A percentile compares a stretch with the other conserved stretches of the same genome.
phyloP scores from a whole-genome alignment of 2,797 vertebrate genomes.

The Enteromius afrohamiltoni region DNA sequence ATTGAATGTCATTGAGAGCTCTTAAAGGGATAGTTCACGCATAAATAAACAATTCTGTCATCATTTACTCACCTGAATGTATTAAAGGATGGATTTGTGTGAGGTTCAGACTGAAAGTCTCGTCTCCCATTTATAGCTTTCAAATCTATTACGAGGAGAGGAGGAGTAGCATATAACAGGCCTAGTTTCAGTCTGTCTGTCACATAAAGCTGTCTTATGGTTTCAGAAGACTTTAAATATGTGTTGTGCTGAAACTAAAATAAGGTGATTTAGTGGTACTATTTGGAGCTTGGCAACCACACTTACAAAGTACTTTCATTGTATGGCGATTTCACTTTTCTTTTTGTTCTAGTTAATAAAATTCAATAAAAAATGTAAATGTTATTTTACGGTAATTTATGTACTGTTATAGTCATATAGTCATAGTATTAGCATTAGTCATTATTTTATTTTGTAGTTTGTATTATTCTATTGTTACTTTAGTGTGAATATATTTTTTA shows the following conservation, averaged over 20 bases:
- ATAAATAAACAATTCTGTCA: background rate
- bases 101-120: background rate
- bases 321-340: background rate
- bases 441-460: background rate
- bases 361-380: background rate
- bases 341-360: background rate
- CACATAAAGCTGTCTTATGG: background rate
- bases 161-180: background rate
- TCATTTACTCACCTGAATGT: background rate
- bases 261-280: background rate
- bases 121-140: background rate
- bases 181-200: background rate
- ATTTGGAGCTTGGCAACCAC: background rate
- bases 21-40: background rate
- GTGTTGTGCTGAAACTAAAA: background rate
- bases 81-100: background rate
- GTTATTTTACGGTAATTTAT: background rate
- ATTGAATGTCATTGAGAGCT: slow-evolving; percentile 17
- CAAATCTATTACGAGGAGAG: background rate
- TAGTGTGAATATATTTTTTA: background rate
- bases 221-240: background rate
- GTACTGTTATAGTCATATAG: no score
- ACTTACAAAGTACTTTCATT: background rate
- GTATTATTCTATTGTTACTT: background rate
- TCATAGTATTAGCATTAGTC: background rate